A percentile compares a stretch with the other conserved stretches of the same genome.
phyloP scores from a whole-genome alignment of 2,797 vertebrate species.

The Phaenicophaeus curvirostris region DNA sequence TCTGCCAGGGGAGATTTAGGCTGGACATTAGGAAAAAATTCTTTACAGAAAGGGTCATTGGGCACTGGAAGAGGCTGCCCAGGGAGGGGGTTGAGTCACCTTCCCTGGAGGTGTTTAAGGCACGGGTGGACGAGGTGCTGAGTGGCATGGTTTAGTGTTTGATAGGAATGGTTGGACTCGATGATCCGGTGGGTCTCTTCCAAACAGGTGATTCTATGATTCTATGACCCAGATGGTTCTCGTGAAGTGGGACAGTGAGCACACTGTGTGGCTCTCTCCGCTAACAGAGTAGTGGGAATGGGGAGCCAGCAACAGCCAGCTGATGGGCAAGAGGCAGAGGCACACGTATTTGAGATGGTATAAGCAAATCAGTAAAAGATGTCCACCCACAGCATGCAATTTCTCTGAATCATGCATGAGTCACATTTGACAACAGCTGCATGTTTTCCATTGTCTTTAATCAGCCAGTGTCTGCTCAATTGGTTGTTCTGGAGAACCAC shows the following conservation, averaged over 20 bases:
- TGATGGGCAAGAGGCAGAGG: not conserved
- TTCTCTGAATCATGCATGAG: not conserved
- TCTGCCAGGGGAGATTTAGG: no score
- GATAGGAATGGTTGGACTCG: no score
- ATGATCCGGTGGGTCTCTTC: no score
- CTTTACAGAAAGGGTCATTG: no score
- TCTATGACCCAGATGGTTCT: not conserved
- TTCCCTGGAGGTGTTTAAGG: no score
- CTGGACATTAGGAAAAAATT: no score
- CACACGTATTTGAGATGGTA: accelerated
- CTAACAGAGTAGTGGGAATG: accelerated
- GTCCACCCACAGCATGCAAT: not conserved
- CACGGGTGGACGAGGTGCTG: no score
- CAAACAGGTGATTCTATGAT: no score
- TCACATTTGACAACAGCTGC: not conserved
- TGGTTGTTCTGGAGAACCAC: not conserved
- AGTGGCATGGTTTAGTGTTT: no score
- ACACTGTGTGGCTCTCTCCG: not conserved
- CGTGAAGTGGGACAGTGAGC: not conserved
- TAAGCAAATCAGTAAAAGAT: not conserved
- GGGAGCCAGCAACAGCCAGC: not conserved
- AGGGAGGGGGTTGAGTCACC: no score
- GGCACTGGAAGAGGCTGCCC: no score
- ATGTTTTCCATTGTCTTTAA: not conserved
- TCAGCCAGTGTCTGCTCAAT: not conserved